Base-by-base conservation (phyloP, 2,797 vertebrate species). In the Enteromius trimaculatus region DNA sequence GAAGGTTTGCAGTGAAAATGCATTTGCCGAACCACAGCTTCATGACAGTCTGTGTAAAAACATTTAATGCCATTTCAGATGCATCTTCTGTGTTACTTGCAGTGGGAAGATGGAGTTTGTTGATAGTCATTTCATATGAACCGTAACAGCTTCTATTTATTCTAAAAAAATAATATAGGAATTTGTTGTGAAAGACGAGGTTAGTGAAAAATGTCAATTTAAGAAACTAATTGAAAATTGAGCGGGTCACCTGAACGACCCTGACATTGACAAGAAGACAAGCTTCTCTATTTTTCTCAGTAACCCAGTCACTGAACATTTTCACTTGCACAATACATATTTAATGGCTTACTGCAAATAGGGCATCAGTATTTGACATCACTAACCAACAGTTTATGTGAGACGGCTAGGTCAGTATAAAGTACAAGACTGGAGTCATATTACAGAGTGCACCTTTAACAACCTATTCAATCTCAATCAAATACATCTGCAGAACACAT, bases 401-500 rank as follows among this genome's bases (percentile, higher is more conserved):
- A 70, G 21, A 19, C 13, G 31, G 19, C 49, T 13, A 53, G 29
- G 49, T 74, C 29, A 13, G 34, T 76, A 39, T 26, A 23, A 76
- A 76, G 29, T n/a, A 51, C 49, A 74, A 74, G 21, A 60, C 31
- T n/a, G 10, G n/a, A 1, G 34, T 76, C 21, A 76, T 17, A 39
- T 58, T 58, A 76, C 21, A 2, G 21, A 16, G 21, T 19, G 37
- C 34, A 42, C 34, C n/a, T 76, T 76, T 29, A 37, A 58, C 6
- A 60, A 6, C 29, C 31, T 31, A 66, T 70, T 51, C 0, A 16
- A 85, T 47, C 64, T 58, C 58, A 16, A 11, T 31, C 34, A 82
- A 85, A 85, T 47, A 79, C 49, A 70, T 69, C 64, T 68, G 23
- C 23, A 31, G 17, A 58, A 64, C 80, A 29, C 31, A 21, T 39